Evolutionary conservation across 2,888 invertebrate genomes (phyloP), one percentile per base, ranked within the genome.

Genomic region (Exephanes ischioxanthus): DNA sequence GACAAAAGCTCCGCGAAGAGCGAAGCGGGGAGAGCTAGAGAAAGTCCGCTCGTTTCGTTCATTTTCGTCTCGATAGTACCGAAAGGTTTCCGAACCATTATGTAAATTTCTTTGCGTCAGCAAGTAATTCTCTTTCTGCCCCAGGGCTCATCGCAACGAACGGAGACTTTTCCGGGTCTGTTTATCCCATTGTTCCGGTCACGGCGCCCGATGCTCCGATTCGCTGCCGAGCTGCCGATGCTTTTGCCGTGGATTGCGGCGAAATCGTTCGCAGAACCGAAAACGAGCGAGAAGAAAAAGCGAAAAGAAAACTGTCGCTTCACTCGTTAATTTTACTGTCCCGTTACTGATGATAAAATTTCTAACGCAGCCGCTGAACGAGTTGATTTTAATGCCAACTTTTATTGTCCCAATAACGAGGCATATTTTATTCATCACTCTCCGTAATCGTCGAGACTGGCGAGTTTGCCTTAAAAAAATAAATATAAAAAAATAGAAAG

Each of bases 11-110:
- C 53, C 53, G 75, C 45, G 33, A 81, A 78, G 51, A 51, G 61
- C 68, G 68, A 70, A 63, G 71, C 14, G 26, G 58, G 3, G 45
- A 61, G 45, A 68, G 19, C 41, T 48, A 68, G 70, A 30, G 73
- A 66, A 72, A 81, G 77, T 78, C 48, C 77, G 53, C 33, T 66
- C 71, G 53, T 72, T 66, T 80, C 76, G 30, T 63, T 48, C 48
- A 61, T 45, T 63, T 75, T 75, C 63, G 66, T 76, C 51, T 80
- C 84, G 63, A 80, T 80, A 76, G 48, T 58, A 51, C 63, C 71
- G 80, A 68, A 67, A 81, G 81, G 81, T 81, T 84, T 84, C 84
- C 84, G 80, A 81, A 84, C 84, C 84, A 84, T 84, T 84, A 84
- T 84, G 81, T 77, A 84, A 84, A 84, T 84, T 48, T 80, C 77